These are phyloP conservation scores for Syngnathus acus DNA, from an alignment of 2,797 vertebrate genomes.

Conservation along the genomic window DNA sequence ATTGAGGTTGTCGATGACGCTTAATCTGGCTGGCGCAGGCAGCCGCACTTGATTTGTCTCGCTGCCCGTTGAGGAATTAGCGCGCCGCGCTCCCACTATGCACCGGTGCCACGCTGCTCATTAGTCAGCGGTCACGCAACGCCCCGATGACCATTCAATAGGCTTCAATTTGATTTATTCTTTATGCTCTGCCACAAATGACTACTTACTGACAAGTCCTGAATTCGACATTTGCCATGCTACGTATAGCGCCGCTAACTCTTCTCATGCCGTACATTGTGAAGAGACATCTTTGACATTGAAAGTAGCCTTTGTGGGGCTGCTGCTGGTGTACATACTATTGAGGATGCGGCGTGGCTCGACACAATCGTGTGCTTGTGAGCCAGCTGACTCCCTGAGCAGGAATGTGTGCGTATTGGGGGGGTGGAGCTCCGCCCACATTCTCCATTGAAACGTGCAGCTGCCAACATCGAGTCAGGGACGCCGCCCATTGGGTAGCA, in stretches of 20 bases:
- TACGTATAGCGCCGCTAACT: too few species aligned
- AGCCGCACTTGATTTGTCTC: not conserved
- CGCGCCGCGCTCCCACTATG: not conserved
- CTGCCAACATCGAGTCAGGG: not conserved
- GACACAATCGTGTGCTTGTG: constrained; percentile 45
- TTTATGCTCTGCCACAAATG: too few species aligned
- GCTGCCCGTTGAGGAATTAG: not conserved
- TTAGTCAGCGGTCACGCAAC: not conserved
- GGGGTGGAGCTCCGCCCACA: constrained; percentile 30
- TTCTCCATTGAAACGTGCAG: constrained; percentile 55
- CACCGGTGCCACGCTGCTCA: not conserved
- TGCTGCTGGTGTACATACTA: not conserved
- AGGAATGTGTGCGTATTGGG: constrained; percentile 50
- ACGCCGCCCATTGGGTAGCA: constrained; percentile 1
- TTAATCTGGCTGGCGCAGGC: not conserved
- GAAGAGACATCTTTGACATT: too few species aligned
- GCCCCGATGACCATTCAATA: not conserved
- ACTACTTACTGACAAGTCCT: too few species aligned
- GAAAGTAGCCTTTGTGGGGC: not conserved
- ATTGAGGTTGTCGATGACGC: too few species aligned
- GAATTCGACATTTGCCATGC: too few species aligned
- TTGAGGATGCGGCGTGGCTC: constrained; percentile 6
- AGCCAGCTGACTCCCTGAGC: constrained; percentile 57
- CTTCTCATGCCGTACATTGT: too few species aligned
- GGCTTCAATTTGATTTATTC: too few species aligned